phyloP scores from a whole-genome alignment of 2,888 invertebrate species.

The Pyrochroa serraticornis region DNA sequence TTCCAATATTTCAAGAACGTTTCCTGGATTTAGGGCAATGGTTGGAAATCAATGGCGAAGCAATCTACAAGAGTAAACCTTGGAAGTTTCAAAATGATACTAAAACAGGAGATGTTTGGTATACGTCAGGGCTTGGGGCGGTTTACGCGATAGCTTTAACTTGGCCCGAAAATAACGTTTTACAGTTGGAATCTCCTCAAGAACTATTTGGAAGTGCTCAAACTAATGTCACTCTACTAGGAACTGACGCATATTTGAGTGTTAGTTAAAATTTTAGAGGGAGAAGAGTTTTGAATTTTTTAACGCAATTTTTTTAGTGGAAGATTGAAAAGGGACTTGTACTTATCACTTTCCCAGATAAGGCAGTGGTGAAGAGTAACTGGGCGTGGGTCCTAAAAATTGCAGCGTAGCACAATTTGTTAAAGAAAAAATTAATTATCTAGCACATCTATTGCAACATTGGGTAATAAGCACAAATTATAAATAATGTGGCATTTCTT shows the following conservation, averaged over 20 bases:
- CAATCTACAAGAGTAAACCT: conserved; percentile 77
- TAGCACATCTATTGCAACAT: no score
- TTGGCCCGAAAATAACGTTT: conserved; percentile 64
- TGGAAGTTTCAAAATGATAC: conserved; percentile 85
- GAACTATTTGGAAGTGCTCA: not conserved
- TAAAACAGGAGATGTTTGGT: conserved; percentile 56
- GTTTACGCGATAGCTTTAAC: conserved; percentile 73
- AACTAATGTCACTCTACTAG: conserved; percentile 1
- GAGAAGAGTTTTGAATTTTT: not conserved
- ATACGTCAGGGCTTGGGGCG: conserved; percentile 27
- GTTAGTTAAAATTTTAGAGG: not conserved
- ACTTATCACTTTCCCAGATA: conserved; percentile 13
- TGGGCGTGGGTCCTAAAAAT: conserved; percentile 2
- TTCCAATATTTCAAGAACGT: conserved; percentile 84
- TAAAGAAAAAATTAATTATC: no score
- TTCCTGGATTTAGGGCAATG: conserved; percentile 77
- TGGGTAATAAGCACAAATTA: no score
- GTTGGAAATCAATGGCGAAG: conserved; percentile 80
- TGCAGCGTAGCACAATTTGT: not conserved
- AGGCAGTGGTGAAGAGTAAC: not conserved
- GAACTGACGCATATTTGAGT: not conserved
- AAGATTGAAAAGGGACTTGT: not conserved
- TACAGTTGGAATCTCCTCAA: conserved; percentile 9
- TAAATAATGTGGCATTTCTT: no score
- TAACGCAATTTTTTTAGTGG: conserved; percentile 19